Evolutionary conservation across 2,113 vertebrate genomes (phyloP), one percentile per base, ranked within the genome.

Genomic region (Carlito syrichta): DNA sequence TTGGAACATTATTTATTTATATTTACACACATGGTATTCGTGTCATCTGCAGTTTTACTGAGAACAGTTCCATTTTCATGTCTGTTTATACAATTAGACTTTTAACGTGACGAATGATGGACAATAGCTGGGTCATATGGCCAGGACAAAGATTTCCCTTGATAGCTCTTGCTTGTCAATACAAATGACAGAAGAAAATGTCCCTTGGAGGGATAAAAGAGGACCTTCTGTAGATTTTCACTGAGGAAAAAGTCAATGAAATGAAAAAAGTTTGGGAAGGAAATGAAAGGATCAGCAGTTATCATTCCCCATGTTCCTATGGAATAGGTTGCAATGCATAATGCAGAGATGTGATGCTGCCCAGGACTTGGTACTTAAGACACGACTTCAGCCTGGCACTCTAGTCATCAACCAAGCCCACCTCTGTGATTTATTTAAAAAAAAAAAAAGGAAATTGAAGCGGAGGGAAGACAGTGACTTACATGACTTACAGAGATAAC

Each of bases 71-170:
- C 63, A 73, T 85, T 96, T 97, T 81, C 86, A 82, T 9, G 87
- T 81, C 92, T 94, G 86, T 89, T 97, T 94, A 90, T 38, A 94
- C 92, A 96, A 95, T 94, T 82, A 97, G 66, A 94, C 66, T 68
- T 96, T 74, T 94, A 97, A 96, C 78, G 94, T 96, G 97, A 96
- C 0, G 84, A 96, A 90, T 81, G 96, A 91, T 66, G 93, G 89
- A 95, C 94, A 92, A 81, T 76, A 81, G 94, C 45, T 81, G 86
- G 95, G 87, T 97, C 92, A 85, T 73, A 84, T 68, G 89, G 79
- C 86, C 50, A 62, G 95, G 81, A 83, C 79, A 89, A 95, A 95
- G 97, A 94, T 97, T 92, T 97, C 97, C 95, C 97, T 94, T 48
- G 96, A 96, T 66, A 90, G 86, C 66, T 93, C 78, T 96, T 94